phyloP scores from a whole-genome alignment of 2,797 vertebrate genomes.

The Sebastes oblongus region DNA sequence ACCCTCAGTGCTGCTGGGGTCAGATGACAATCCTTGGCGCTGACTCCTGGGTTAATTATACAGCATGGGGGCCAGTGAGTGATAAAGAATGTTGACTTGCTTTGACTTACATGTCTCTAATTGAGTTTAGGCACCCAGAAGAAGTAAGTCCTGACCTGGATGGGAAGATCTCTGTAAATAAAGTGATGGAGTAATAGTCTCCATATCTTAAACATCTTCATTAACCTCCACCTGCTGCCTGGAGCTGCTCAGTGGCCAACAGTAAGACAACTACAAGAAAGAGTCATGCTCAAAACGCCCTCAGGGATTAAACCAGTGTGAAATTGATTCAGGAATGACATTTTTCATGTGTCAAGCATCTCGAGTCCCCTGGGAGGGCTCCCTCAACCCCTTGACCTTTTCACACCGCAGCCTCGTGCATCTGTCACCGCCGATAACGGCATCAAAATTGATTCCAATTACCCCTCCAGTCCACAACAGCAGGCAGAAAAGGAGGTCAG shows the following conservation, averaged over 20 bases:
- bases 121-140: conserved; percentile 7
- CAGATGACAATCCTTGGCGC: conserved; percentile 11
- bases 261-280: neutral
- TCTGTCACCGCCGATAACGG: conserved; percentile 60
- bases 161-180: neutral
- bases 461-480: conserved; percentile 14
- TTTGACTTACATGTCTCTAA: conserved; percentile 28
- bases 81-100: conserved; percentile 44
- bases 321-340: conserved; percentile 49
- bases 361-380: conserved; percentile 4
- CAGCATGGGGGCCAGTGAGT: conserved; percentile 6
- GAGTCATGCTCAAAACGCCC: neutral
- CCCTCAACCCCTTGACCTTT: conserved; percentile 65
- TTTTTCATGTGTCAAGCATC: conserved; percentile 47
- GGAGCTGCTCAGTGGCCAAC: neutral
- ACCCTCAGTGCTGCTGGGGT: conserved; percentile 23
- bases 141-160: neutral
- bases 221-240: neutral
- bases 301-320: conserved; percentile 1
- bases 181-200: neutral
- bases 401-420: conserved; percentile 38
- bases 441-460: conserved; percentile 68
- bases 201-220: neutral
- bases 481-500: conserved; percentile 18
- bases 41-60: conserved; percentile 50